Conservation (phyloP, 2,113 vertebrate species). For the Anas platyrhynchos region DNA sequence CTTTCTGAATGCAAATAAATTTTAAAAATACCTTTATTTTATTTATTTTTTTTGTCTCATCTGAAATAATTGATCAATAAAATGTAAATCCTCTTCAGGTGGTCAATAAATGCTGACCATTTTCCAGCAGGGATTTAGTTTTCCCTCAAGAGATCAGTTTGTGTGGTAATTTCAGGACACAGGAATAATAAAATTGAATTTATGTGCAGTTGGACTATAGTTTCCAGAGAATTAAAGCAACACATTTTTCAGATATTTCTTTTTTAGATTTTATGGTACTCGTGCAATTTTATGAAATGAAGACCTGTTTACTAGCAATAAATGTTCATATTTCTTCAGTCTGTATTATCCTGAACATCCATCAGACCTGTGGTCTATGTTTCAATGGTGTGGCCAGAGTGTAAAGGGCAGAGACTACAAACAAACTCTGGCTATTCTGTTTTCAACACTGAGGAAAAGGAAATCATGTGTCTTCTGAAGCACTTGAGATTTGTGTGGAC, state of each 20-base stretch:
- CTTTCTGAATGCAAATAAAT: not conserved
- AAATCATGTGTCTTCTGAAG: not conserved
- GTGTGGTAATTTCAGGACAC: not conserved
- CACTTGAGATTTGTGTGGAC: not conserved
- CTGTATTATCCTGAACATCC: not conserved
- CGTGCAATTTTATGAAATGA: not conserved
- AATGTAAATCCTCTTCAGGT: not conserved
- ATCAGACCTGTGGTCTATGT: not conserved
- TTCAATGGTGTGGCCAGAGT: not conserved
- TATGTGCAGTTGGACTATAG: not conserved
- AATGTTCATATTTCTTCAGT: not conserved
- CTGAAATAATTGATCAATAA: not conserved
- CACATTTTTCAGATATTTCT: not conserved
- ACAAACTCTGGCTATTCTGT: not conserved
- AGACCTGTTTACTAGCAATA: not conserved
- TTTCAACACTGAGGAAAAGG: not conserved
- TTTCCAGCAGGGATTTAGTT: slow-evolving; percentile 25
- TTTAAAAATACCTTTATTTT: not conserved
- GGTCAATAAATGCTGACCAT: not conserved
- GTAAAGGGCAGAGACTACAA: not conserved
- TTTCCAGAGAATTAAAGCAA: slow-evolving; percentile 9
- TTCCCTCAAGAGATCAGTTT: not conserved
- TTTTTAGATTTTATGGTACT: not conserved
- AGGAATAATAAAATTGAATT: not conserved
- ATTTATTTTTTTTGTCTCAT: not conserved